phyloP scores from a whole-genome alignment of 1,140 invertebrate genomes.

The Chionoecetes opilio region DNA sequence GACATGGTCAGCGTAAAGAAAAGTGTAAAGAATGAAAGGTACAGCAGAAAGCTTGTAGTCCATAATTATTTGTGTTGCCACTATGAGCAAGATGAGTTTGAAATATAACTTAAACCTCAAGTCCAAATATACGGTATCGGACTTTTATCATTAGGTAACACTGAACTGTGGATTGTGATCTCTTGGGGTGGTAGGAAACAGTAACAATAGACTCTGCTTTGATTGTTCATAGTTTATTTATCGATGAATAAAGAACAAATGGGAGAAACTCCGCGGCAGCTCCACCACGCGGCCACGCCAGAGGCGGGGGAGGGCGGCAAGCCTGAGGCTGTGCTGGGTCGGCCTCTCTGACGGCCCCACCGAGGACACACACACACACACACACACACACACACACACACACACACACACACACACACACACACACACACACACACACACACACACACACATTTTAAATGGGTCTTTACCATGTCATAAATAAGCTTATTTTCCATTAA shows the following conservation, averaged over 20 bases:
- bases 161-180: neutral
- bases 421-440: conserved; percentile 18
- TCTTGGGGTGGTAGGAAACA: neutral
- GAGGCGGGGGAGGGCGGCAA: neutral
- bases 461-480: neutral
- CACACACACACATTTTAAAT: neutral
- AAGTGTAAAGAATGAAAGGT: too few species aligned
- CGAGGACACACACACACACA: neutral
- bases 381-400: conserved; percentile 20
- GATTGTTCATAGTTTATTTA: conserved; percentile 22
- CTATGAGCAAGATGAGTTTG: too few species aligned
- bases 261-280: neutral
- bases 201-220: neutral
- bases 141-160: neutral
- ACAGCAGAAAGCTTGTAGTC: too few species aligned
- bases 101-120: too few species aligned
- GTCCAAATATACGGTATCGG: too few species aligned
- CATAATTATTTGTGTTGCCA: too few species aligned
- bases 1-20: too few species aligned
- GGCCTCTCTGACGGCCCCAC: neutral
- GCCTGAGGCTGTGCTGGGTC: neutral
- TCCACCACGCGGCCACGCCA: neutral
- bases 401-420: conserved; percentile 18
- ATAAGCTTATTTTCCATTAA: neutral
- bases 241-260: neutral